These are phyloP conservation scores for Felis chaus DNA, from an alignment of 2,113 vertebrate genomes.

Conservation along the genomic window DNA sequence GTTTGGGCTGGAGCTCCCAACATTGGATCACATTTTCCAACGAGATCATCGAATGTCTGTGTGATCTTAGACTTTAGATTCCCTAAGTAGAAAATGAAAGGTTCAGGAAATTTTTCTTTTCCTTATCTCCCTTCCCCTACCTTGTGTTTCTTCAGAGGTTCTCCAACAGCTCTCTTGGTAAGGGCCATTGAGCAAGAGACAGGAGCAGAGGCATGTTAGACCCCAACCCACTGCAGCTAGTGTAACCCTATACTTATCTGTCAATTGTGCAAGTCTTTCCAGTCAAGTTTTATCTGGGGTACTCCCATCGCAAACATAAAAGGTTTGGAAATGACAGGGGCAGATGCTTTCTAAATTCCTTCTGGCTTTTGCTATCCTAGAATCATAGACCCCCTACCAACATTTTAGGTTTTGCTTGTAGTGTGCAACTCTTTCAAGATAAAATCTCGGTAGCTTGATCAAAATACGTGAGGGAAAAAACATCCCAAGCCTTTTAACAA, in stretches of 20 bases:
- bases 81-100: neutral
- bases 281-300: neutral
- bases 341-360: neutral
- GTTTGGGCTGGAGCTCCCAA: neutral
- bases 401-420: neutral
- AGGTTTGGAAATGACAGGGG: neutral
- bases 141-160: neutral
- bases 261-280: neutral
- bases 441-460: neutral
- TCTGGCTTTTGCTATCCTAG: neutral
- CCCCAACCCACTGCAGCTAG: rapidly evolving
- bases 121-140: neutral
- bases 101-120: neutral
- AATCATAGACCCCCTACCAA: neutral
- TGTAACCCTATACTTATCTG: neutral
- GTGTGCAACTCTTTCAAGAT: neutral
- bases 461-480: neutral
- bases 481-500: neutral
- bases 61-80: neutral
- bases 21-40: neutral
- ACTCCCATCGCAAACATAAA: neutral
- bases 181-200: neutral
- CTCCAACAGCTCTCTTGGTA: neutral
- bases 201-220: neutral
- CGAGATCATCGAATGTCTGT: neutral